Percentiles rank a stretch among this genome's conserved stretches.
phyloP scores from a whole-genome alignment of 2,797 vertebrate species.

The Phrynocephalus vlangalii region DNA sequence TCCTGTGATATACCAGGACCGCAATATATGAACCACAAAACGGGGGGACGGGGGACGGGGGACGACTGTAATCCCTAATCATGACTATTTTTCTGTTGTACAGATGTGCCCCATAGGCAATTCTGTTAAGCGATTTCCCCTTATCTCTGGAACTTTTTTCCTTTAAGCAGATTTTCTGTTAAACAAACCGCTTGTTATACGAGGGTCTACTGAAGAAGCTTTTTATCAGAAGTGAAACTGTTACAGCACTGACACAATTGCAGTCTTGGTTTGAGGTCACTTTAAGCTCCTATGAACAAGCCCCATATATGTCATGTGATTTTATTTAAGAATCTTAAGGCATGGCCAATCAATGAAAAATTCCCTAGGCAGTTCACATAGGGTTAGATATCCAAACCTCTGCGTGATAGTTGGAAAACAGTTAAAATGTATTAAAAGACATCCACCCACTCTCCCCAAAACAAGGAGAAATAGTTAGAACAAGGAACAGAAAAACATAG shows the following conservation, averaged over 20 bases:
- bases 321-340: neutral
- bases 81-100: no score
- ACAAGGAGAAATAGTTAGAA: neutral
- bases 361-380: neutral
- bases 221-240: conserved; percentile 2
- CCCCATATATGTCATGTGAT: neutral
- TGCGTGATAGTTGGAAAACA: neutral
- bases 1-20: no score
- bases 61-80: no score
- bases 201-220: neutral
- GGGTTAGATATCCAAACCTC: neutral
- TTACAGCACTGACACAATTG: neutral
- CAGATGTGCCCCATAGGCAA: no score
- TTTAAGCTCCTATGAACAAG: neutral
- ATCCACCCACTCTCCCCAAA: neutral
- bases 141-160: no score
- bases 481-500: no score
- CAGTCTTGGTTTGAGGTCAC: neutral
- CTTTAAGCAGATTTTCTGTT: no score
- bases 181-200: no score
- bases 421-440: neutral
- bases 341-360: neutral
- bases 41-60: no score
- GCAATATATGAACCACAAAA: no score
- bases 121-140: no score